A percentile compares a stretch with the other conserved stretches of the same genome.
Evolutionary conservation across 2,797 vertebrate genomes (phyloP).

Genomic region (Microhierax caerulescens): DNA sequence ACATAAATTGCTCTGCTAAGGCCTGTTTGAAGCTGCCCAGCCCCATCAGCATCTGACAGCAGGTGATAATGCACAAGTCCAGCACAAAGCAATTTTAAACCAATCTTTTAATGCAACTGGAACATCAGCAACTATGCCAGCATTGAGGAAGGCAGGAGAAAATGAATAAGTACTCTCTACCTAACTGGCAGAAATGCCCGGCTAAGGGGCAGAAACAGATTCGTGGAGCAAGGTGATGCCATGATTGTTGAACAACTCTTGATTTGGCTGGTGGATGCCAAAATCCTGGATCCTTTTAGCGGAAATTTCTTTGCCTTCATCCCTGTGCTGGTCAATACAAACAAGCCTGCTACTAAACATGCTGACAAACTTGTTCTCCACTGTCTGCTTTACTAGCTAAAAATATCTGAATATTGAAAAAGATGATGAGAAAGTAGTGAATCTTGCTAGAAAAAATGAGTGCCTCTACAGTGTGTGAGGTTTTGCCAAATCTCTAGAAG

Average conservation of each 20-base stretch:
- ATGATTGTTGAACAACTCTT: not conserved
- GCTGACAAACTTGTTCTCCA: not conserved
- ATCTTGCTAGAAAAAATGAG: not conserved
- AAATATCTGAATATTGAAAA: not conserved
- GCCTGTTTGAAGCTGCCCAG: not conserved
- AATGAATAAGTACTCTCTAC: not conserved
- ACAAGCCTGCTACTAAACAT: accelerated
- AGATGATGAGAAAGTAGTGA: not conserved
- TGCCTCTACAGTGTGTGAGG: not conserved
- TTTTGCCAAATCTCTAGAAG: slow-evolving; percentile 42
- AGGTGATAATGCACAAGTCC: not conserved
- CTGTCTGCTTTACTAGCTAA: not conserved
- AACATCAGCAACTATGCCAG: not conserved
- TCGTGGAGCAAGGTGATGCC: not conserved
- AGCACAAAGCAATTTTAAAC: not conserved
- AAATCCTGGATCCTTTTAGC: not conserved
- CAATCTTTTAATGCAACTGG: not conserved
- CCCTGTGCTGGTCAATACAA: not conserved
- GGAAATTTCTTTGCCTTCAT: not conserved
- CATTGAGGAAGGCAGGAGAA: not conserved
- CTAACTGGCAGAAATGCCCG: not conserved
- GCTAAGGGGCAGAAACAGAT: not conserved
- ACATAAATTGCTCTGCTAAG: not conserved
- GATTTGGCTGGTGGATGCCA: not conserved
- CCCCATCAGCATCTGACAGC: not conserved